These are phyloP conservation scores for Hyla sarda DNA, from an alignment of 2,113 vertebrate genomes.

Conservation along the genomic window DNA sequence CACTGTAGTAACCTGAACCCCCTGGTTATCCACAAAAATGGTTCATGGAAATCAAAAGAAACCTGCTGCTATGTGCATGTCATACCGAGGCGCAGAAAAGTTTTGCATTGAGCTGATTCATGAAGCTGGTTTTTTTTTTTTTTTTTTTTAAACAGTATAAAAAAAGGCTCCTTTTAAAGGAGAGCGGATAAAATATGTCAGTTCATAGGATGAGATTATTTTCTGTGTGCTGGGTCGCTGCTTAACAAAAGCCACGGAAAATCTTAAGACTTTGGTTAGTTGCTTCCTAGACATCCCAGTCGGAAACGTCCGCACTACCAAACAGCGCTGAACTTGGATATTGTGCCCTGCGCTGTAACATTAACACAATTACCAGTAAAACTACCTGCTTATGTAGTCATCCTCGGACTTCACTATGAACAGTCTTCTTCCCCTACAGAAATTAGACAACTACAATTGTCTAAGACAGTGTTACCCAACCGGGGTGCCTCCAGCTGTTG, in stretches of 20 bases:
- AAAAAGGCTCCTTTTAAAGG: conserved; percentile 61
- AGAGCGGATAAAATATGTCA: conserved; percentile 60
- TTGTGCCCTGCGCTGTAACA: conserved; percentile 13
- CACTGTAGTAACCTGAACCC: conserved; percentile 17
- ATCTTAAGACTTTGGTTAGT: conserved; percentile 53
- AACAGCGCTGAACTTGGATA: conserved; percentile 29
- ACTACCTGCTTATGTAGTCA: neutral
- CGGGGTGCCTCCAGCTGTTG: too few species aligned
- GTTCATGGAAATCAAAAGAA: conserved; percentile 34
- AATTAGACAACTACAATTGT: neutral
- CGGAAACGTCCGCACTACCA: conserved; percentile 50
- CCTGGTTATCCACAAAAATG: conserved; percentile 35
- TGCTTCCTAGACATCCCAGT: conserved; percentile 57
- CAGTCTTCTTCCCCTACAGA: too few species aligned
- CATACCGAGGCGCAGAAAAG: conserved; percentile 35
- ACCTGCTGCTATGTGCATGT: conserved; percentile 51
- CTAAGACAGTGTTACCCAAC: too few species aligned
- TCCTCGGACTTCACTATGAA: neutral
- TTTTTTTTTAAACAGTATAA: conserved; percentile 58
- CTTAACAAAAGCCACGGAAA: neutral
- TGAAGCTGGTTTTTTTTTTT: conserved; percentile 55
- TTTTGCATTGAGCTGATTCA: conserved; percentile 56
- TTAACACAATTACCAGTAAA: neutral
- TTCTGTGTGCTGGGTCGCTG: conserved; percentile 58
- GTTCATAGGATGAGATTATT: conserved; percentile 52